Base-by-base conservation (phyloP, 2,888 invertebrate species). In the Corbicula japonica region DNA sequence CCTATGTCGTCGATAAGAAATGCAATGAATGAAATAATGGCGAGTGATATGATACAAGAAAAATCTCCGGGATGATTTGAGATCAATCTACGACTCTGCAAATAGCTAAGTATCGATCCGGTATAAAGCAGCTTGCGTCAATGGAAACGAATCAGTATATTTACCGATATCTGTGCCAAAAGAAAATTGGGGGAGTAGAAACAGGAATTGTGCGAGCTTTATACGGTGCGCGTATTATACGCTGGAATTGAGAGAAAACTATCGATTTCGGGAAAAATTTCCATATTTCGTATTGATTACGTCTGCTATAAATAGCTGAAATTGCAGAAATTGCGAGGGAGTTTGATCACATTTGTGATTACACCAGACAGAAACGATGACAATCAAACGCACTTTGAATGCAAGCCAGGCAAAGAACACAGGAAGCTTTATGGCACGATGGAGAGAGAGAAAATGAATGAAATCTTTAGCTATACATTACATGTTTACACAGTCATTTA, bases 241-340 rank as follows among this genome's bases (percentile, higher is more conserved):
- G 58, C 58, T 32, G 8, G 58, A 35, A 58, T n/a, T 3, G 58
- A 34, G 58, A 23, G 35, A 54, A 66, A 8, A 26, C 5, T 54
- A 66, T 66, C 35, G 66, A 66, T 66, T 66, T 12, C 8, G 28
- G 38, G 10, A 21, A 30, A 35, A 58, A 35, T 23, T 58, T 21
- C 35, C 38, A 34, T 32, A 50, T 18, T 65, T 26, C n/a, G 18
- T 60, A 71, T 71, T 44, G 71, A 71, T 71, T 58, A 26, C 35
- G 71, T 50, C 52, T 38, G 34, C 71, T 61, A 71, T 62, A 71
- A 61, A 62, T 62, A 71, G 62, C 26, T 41, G 35, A 60, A 60
- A 60, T 61, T 23, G 52, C 35, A 35, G n/a, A 30, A 58, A 58
- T 58, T 35, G 35, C 35, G 35, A 58, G 32, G 58, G 58, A 35